Evolutionary conservation across 53 echinoderm and acorn worm species (phyloP).

Genomic region (Arbacia lixula): DNA sequence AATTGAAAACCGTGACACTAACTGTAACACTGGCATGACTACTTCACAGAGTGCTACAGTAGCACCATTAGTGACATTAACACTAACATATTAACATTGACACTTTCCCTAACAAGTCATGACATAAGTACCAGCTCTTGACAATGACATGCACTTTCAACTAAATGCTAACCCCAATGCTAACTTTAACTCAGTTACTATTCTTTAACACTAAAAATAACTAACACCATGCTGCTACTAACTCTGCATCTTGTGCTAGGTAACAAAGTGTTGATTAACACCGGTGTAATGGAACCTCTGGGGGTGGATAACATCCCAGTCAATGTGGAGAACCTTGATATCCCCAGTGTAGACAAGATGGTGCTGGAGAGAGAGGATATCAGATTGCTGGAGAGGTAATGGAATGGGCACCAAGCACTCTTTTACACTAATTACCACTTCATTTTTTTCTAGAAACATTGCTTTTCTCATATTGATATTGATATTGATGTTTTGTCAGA

Average conservation of each 20-base stretch:
- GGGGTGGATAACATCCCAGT: slow-evolving; percentile 96
- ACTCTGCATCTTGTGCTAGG: slow-evolving; percentile 58
- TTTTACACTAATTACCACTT: not conserved
- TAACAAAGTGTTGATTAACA: slow-evolving; percentile 80
- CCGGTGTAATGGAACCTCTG: slow-evolving; percentile 95
- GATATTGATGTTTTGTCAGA: too few relatives aligned
- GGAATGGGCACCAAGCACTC: not conserved
- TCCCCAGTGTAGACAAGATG: slow-evolving; percentile 89
- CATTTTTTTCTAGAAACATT: not conserved
- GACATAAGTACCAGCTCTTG: too few relatives aligned
- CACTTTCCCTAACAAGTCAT: too few relatives aligned
- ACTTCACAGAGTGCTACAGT: too few relatives aligned
- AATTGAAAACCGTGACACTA: too few relatives aligned
- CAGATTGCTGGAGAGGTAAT: slow-evolving; percentile 81
- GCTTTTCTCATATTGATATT: not conserved
- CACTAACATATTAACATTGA: too few relatives aligned
- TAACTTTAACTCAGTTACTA: not conserved
- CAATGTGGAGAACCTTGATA: slow-evolving; percentile 93
- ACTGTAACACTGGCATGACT: too few relatives aligned
- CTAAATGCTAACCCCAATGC: too few relatives aligned
- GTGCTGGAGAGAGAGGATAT: slow-evolving; percentile 92
- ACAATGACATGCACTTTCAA: too few relatives aligned
- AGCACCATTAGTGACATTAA: too few relatives aligned
- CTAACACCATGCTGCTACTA: slow-evolving; percentile 24
- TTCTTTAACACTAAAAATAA: not conserved